Evolutionary conservation across 2,797 vertebrate genomes (phyloP), one percentile per base, ranked within the genome.

Genomic region (Helicolenus hilgendorfi): DNA sequence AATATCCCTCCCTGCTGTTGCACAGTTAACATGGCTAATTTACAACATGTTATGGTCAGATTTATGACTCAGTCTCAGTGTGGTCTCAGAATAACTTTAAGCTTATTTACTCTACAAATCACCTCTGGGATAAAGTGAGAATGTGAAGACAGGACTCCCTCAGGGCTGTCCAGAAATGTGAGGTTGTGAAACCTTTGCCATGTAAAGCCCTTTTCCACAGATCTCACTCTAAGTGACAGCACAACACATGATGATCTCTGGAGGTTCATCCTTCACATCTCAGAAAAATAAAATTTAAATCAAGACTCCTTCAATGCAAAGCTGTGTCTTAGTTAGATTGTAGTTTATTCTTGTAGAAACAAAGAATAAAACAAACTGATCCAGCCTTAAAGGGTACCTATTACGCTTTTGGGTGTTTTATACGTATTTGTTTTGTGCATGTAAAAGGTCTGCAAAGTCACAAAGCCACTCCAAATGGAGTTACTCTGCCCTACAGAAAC

Each of bases 91-190:
- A 81, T 70, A 82, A 83, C 60, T 45, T 62, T 20, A 14, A 27
- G 62, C 13, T 76, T 88, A 90, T 90, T 89, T 85, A 78, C 69
- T 83, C 41, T 58, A 67, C 64, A 84, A 77, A 91, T 84, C 85
- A 87, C 85, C 56, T 9, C 33, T 55, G 69, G 89, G 76, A 86
- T 81, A 4, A 88, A 26, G 58, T 74, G 84, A 77, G 77, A 70
- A 83, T 2, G n/a, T 56, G 79, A 53, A 84, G 85, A 89, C 15
- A 18, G 38, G 60, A 36, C 14, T 85, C 84, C 76, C 79, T 4
- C 9, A 35, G 69, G 85, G 77, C 18, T 49, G 29, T 63, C 35
- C 8, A 65, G 59, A 81, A 82, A 86, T 86, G 78, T 59, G 55
- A 84, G 38, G 35, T 11, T 79, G 76, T 73, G 73, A 90, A 83